Evolutionary conservation across 2,888 invertebrate species (phyloP).

Genomic region (Amiota minor): DNA sequence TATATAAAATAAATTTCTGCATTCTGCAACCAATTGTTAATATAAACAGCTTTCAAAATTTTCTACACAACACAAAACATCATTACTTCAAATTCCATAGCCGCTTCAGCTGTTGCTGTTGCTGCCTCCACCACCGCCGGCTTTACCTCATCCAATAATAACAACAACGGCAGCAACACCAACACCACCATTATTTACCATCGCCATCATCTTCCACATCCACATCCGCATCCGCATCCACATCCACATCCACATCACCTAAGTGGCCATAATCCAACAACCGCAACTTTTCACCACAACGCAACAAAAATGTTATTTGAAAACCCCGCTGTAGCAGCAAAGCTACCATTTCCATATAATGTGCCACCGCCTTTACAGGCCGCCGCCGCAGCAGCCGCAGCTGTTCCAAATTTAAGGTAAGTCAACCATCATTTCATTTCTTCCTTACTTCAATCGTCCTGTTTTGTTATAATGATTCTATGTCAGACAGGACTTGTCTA

Average conservation of each 20-base stretch:
- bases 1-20: slow-evolving; percentile 34
- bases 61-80: slow-evolving; percentile 43
- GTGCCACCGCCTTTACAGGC: slow-evolving; percentile 80
- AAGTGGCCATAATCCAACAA: slow-evolving; percentile 39
- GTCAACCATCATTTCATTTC: slow-evolving; percentile 31
- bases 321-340: slow-evolving; percentile 78
- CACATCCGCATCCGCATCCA: slow-evolving; percentile 43
- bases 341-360: slow-evolving; percentile 82
- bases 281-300: slow-evolving; percentile 26
- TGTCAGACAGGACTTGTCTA: no score
- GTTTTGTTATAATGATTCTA: no score
- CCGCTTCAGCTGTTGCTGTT: not conserved
- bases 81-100: slow-evolving; percentile 4
- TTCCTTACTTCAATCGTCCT: no score
- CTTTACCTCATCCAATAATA: slow-evolving; percentile 19
- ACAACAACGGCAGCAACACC: slow-evolving; percentile 15
- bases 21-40: slow-evolving; percentile 39
- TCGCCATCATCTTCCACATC: slow-evolving; percentile 48
- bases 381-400: slow-evolving; percentile 70
- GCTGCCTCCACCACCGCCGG: not conserved
- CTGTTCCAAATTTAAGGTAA: slow-evolving; percentile 74
- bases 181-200: slow-evolving; percentile 20
- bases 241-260: slow-evolving; percentile 42
- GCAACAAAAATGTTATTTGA: slow-evolving; percentile 79
- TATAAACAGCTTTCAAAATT: slow-evolving; percentile 60